These are phyloP conservation scores for Tetrao urogallus DNA, from an alignment of 2,113 vertebrate species.

Conservation along the genomic window DNA sequence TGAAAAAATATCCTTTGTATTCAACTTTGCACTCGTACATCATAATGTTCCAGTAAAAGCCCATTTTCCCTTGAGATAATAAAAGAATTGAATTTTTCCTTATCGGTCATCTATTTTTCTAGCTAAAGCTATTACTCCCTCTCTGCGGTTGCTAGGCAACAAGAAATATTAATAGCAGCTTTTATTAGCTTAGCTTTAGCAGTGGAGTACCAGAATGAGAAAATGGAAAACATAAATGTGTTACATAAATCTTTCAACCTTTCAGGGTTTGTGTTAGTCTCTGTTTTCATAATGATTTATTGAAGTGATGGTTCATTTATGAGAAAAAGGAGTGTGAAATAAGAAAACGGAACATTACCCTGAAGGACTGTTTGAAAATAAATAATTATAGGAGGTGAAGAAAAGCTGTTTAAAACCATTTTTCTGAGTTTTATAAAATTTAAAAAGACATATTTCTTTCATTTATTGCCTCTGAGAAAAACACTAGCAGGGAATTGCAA, in stretches of 20 bases:
- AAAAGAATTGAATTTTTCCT: conserved; percentile 99
- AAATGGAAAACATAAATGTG: conserved; percentile 99
- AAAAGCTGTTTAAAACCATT: conserved; percentile 93
- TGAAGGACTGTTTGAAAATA: conserved; percentile 98
- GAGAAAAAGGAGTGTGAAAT: conserved; percentile 95
- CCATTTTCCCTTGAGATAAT: conserved; percentile 99
- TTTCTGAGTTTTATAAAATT: conserved; percentile 88
- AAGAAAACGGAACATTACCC: conserved; percentile 99
- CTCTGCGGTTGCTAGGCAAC: conserved; percentile 98
- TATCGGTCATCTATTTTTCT: conserved; percentile 99
- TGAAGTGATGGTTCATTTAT: conserved; percentile 98
- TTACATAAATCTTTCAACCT: conserved; percentile 99
- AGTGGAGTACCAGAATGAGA: conserved; percentile 99
- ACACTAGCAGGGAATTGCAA: conserved; percentile 55
- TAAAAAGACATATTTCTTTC: conserved; percentile 85
- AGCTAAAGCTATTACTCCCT: conserved; percentile 99
- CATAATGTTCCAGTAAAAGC: conserved; percentile 98
- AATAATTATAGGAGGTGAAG: conserved; percentile 95
- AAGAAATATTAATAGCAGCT: conserved; percentile 99
- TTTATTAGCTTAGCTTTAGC: conserved; percentile 99
- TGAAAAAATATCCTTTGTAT: conserved; percentile 82
- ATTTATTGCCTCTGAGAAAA: conserved; percentile 77
- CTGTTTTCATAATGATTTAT: conserved; percentile 99
- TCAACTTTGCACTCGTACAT: conserved; percentile 94
- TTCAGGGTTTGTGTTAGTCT: conserved; percentile 95